Conservation (phyloP, 2,888 invertebrate species). For the Pseudanteris insignis region DNA sequence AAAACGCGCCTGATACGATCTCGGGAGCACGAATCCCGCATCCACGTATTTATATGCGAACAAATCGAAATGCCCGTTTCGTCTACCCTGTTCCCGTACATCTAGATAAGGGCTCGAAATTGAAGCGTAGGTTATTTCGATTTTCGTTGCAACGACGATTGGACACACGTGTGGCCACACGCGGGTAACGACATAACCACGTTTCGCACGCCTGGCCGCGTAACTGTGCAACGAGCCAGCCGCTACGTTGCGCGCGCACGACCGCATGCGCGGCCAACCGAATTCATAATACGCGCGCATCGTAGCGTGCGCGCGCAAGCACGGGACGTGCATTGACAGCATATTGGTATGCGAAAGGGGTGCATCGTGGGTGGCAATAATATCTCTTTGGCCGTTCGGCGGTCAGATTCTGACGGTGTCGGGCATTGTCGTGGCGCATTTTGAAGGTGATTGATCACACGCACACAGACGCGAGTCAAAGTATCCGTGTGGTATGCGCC, state of each 20-base stretch:
- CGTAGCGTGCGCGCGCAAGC: too few relatives aligned
- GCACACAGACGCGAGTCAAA: slow-evolving; percentile 45
- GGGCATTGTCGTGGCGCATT: slow-evolving; percentile 57
- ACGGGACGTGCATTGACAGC: too few relatives aligned
- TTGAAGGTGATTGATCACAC: slow-evolving; percentile 64
- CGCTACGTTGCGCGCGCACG: too few relatives aligned
- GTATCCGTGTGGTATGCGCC: slow-evolving; percentile 34
- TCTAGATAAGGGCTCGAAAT: slow-evolving; percentile 47
- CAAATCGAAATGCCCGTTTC: slow-evolving; percentile 39
- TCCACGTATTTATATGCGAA: slow-evolving; percentile 35
- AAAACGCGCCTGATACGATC: slow-evolving; percentile 30
- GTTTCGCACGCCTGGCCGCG: too few relatives aligned
- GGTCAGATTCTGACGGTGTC: slow-evolving; percentile 58
- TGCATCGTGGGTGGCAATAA: slow-evolving; percentile 64
- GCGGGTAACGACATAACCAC: too few relatives aligned
- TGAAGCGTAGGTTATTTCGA: slow-evolving; percentile 42
- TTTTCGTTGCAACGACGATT: slow-evolving; percentile 35
- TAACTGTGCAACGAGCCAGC: too few relatives aligned
- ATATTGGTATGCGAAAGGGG: slow-evolving; percentile 43
- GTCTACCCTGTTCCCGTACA: slow-evolving; percentile 37
- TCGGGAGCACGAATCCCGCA: slow-evolving; percentile 27
- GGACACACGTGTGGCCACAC: slow-evolving; percentile 27
- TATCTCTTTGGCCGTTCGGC: slow-evolving; percentile 53
- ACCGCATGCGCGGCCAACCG: too few relatives aligned
- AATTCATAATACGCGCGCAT: too few relatives aligned